Percentiles rank a stretch among this genome's conserved stretches.
Evolutionary conservation across 2,888 invertebrate genomes (phyloP).

Genomic region (Pristionchus entomophagus): DNA sequence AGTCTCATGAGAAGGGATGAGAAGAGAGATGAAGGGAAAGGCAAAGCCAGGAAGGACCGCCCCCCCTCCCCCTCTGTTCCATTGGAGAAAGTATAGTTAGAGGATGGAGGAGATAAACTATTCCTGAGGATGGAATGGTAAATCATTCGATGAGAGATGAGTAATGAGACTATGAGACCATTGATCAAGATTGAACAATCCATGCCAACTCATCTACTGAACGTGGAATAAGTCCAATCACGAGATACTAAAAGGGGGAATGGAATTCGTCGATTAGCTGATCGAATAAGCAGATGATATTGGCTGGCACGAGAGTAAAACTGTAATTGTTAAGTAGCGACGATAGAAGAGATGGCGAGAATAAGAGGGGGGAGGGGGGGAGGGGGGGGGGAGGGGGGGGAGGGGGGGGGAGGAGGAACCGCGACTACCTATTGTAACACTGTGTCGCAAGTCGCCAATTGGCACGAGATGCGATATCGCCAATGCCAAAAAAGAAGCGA

Average conservation of each 20-base stretch:
- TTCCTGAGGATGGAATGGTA: neutral
- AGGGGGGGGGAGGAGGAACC: neutral
- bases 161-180: neutral
- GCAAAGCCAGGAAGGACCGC: slow-evolving; percentile 1
- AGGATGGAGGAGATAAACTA: neutral
- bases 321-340: slow-evolving; percentile 8
- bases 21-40: neutral
- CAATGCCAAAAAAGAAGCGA: neutral
- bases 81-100: slow-evolving; percentile 16
- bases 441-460: neutral
- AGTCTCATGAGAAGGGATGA: neutral
- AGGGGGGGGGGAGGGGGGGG: neutral
- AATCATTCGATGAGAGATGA: neutral
- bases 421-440: neutral
- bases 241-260: neutral
- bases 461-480: slow-evolving; percentile 2
- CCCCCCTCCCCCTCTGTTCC: neutral
- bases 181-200: too few species aligned
- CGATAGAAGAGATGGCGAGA: neutral
- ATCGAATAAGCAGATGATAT: neutral
- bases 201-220: neutral
- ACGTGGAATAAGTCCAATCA: neutral
- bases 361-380: neutral
- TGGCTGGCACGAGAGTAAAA: neutral
- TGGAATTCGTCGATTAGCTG: slow-evolving; percentile 3